A percentile compares a stretch with the other conserved stretches of the same genome.
Evolutionary conservation across 2,888 invertebrate genomes (phyloP).

Genomic region (Lycophotia porphyrea): DNA sequence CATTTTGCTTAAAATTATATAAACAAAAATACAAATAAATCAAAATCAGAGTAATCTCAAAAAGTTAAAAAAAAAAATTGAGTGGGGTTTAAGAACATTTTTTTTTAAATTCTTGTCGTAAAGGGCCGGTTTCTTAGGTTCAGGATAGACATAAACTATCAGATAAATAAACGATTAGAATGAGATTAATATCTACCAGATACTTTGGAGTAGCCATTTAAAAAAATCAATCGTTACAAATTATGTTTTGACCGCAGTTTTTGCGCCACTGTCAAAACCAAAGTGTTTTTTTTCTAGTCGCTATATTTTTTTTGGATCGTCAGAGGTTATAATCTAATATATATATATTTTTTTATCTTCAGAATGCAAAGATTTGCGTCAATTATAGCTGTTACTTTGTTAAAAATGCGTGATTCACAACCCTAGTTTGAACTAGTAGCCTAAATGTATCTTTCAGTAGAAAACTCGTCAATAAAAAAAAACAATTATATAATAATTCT

Average conservation of each 20-base stretch:
- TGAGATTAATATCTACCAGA: not conserved
- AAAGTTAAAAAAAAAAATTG: not conserved
- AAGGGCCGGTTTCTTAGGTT: not conserved
- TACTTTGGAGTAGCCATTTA: not conserved
- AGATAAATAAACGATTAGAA: not conserved
- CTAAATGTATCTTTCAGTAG: not conserved
- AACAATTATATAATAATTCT: slow-evolving; percentile 15
- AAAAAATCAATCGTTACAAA: not conserved
- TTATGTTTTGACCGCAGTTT: not conserved
- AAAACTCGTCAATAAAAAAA: slow-evolving; percentile 8
- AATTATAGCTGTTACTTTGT: not conserved
- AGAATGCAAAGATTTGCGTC: not conserved
- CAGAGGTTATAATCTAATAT: no score
- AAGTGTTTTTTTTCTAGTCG: not conserved
- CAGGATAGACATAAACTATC: not conserved
- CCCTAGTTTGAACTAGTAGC: not conserved
- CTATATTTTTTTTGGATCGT: not conserved
- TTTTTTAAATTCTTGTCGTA: not conserved
- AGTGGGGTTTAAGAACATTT: not conserved
- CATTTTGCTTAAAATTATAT: not conserved
- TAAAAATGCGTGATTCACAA: slow-evolving; percentile 4
- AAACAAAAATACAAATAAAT: slow-evolving; percentile 5
- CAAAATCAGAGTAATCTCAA: not conserved
- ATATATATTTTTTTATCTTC: no score
- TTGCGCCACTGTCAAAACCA: not conserved